phyloP scores from a whole-genome alignment of 2,888 invertebrate species.

The Scelioninae gen. 1 region DNA sequence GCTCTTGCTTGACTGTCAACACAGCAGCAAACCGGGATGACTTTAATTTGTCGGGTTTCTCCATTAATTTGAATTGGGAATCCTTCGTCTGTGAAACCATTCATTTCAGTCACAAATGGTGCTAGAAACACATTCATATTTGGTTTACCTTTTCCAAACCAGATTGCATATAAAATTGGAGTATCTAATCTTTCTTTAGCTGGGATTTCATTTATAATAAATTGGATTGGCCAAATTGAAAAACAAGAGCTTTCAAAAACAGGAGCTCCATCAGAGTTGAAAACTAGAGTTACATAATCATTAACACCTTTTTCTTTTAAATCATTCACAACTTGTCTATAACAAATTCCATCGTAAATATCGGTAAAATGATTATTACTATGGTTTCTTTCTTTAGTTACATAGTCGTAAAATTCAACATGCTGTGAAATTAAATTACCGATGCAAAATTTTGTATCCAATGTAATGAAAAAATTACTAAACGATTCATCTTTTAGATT shows the following conservation, averaged over 20 bases:
- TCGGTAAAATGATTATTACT: not conserved
- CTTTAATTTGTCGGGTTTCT: not conserved
- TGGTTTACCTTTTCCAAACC: constrained; percentile 5
- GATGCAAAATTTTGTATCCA: not conserved
- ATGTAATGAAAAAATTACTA: constrained; percentile 12
- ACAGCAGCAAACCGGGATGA: constrained; percentile 7
- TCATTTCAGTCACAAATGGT: constrained; percentile 2
- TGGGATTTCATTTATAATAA: constrained; percentile 10
- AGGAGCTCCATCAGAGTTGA: constrained; percentile 20
- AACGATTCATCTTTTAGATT: not conserved
- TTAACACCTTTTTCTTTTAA: not conserved
- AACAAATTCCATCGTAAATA: constrained; percentile 9
- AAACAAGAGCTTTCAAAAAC: not conserved
- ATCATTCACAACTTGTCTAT: constrained; percentile 5
- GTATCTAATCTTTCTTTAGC: not conserved
- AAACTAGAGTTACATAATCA: constrained; percentile 10
- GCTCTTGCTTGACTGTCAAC: constrained; percentile 3
- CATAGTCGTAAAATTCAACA: constrained; percentile 6
- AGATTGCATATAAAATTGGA: constrained; percentile 1
- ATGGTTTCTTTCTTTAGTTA: constrained; percentile 15
- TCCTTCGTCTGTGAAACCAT: not conserved
- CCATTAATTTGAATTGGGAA: not conserved
- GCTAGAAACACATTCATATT: constrained; percentile 6
- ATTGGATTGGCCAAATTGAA: constrained; percentile 1
- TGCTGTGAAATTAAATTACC: constrained; percentile 11